Evolutionary conservation across 2,797 vertebrate species (phyloP), one percentile per base, ranked within the genome.

Genomic region (Parotocinclus haroldoi): DNA sequence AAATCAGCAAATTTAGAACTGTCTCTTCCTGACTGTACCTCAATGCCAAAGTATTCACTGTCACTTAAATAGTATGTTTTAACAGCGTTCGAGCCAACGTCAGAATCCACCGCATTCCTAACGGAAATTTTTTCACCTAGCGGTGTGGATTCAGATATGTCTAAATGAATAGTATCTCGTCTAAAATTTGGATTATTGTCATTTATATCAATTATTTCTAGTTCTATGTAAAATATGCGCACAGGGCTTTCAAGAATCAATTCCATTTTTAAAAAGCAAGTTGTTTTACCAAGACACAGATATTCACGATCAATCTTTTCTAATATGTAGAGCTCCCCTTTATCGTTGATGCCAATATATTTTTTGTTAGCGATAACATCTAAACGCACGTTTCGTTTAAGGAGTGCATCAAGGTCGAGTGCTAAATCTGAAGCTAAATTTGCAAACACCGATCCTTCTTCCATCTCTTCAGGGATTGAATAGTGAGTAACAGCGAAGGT

Each of bases 251-350:
- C 84, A 0, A 89, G 0, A 1, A 61, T 82, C 0, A 68, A 56
- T 0, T 88, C 84, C 4, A 89, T 39, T 52, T 51, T 86, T 0
- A 90, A 12, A 49, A 77, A 87, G 5, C 88, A 90, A 0, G 73
- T 76, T 0, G 46, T 48, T 10, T 81, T 83, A 0, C 52, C 0
- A 0, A 40, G 6, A 14, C 86, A 87, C 4, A 87, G 6, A 1
- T 68, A 9, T 59, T 86, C 83, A 1, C 86, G 66, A 38, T 87
- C 82, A 3, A 86, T 85, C 3, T 73, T 87, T 17, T 86, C 80
- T 0, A 79, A 50, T 17, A 85, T 57, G n/a, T 72, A 80, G 4
- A 83, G 53, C n/a, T 84, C 80, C 0, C 79, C 81, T 1, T 73
- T 83, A 6, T 78, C 79, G 52, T 80, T 83, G n/a, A 83, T 75